Evolutionary conservation across 2,113 vertebrate species (phyloP).

Genomic region (Oostethus manadensis): DNA sequence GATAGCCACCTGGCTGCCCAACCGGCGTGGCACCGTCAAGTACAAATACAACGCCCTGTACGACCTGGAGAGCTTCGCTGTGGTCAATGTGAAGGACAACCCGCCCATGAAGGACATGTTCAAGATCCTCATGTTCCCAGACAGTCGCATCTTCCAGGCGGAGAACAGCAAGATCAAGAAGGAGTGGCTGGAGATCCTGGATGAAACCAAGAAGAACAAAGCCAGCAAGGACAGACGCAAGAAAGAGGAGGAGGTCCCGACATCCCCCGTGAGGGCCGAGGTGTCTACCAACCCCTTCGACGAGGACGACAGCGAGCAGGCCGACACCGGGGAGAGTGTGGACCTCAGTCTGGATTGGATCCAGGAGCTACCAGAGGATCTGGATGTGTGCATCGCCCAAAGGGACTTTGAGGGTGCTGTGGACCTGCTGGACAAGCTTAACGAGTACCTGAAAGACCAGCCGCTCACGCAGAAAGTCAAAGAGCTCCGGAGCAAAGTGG

Average conservation of each 20-base stretch:
- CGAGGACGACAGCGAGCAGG: constrained; percentile 65
- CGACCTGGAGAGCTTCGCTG: constrained; percentile 86
- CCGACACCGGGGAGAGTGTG: constrained; percentile 69
- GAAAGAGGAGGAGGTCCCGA: constrained; percentile 79
- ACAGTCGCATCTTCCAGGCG: constrained; percentile 94
- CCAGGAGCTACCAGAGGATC: constrained; percentile 92
- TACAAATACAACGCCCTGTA: constrained; percentile 92
- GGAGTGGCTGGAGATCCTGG: constrained; percentile 96
- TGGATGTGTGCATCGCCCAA: constrained; percentile 96
- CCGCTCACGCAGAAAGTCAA: constrained; percentile 80
- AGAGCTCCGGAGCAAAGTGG: constrained; percentile 82
- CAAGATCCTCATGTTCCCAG: constrained; percentile 97
- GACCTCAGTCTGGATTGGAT: constrained; percentile 91
- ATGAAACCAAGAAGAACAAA: constrained; percentile 89
- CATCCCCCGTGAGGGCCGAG: constrained; percentile 57
- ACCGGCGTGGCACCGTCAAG: constrained; percentile 79
- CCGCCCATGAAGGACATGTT: constrained; percentile 99
- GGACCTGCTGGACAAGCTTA: constrained; percentile 91
- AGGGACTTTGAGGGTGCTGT: constrained; percentile 95
- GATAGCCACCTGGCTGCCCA: constrained; percentile 88
- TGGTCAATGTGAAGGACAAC: constrained; percentile 97
- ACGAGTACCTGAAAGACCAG: constrained; percentile 83
- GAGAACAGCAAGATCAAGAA: constrained; percentile 99
- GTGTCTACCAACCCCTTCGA: constrained; percentile 81
- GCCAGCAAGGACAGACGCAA: constrained; percentile 80